Conservation (phyloP, 2,797 vertebrate species). For the Anas georgica region DNA sequence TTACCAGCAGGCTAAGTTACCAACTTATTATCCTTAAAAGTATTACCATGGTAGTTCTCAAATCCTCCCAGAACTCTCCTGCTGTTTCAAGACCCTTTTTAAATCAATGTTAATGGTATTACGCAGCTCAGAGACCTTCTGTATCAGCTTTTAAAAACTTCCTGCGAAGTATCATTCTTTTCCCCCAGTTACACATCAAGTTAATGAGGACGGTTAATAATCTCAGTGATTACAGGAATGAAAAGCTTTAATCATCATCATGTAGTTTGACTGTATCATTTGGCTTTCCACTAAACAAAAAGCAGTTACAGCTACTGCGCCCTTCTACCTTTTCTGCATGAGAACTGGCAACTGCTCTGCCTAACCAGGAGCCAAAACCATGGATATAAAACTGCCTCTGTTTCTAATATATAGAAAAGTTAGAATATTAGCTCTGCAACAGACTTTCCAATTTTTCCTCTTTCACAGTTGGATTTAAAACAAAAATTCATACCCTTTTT, state of each 20-base stretch:
- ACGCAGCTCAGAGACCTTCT: neutral
- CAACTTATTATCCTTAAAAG: neutral
- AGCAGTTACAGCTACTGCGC: neutral
- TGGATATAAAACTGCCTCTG: fast-evolving
- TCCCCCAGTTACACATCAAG: neutral
- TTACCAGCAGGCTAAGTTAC: neutral
- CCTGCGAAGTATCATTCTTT: neutral
- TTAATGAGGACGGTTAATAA: neutral
- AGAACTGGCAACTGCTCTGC: neutral
- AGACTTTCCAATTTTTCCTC: neutral
- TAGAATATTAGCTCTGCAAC: neutral
- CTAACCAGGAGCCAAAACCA: neutral
- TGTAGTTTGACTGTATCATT: neutral
- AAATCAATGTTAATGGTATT: neutral
- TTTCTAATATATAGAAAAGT: neutral
- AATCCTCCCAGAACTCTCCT: neutral
- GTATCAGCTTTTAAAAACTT: neutral
- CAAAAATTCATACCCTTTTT: neutral
- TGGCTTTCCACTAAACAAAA: neutral
- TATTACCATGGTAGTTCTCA: neutral
- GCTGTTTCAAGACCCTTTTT: neutral
- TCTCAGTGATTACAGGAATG: neutral
- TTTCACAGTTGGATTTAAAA: neutral
- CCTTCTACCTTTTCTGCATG: neutral
- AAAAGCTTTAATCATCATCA: neutral